A percentile compares a stretch with the other conserved stretches of the same genome.
phyloP scores from a whole-genome alignment of 2,797 vertebrate species.

The Lerista edwardsae region DNA sequence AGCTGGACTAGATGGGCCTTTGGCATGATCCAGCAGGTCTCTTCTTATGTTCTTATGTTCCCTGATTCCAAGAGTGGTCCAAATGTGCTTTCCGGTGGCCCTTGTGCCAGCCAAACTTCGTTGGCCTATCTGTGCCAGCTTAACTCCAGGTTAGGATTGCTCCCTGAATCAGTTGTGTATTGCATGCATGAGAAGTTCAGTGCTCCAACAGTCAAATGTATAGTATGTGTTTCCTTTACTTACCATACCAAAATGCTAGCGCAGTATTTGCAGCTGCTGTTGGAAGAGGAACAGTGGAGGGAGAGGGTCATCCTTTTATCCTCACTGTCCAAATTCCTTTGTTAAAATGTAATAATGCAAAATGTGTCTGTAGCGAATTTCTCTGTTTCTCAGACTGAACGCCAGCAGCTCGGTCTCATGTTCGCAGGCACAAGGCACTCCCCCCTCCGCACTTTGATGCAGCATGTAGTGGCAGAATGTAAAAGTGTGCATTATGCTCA shows the following conservation, averaged over 20 bases:
- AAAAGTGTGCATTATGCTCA: neutral
- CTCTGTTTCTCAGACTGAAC: neutral
- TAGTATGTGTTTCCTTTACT: neutral
- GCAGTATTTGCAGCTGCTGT: slow-evolving; percentile 25
- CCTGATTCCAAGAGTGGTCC: no score
- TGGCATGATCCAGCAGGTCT: no score
- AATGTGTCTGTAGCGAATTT: neutral
- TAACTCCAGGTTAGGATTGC: no score
- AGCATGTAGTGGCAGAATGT: slow-evolving; percentile 2
- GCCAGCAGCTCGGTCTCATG: slow-evolving; percentile 20
- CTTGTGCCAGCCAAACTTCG: no score
- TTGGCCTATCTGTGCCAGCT: no score
- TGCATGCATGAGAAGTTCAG: neutral
- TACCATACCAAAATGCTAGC: neutral
- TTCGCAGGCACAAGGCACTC: neutral
- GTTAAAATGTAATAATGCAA: slow-evolving; percentile 25
- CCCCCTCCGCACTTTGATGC: neutral
- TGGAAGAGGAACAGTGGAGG: neutral
- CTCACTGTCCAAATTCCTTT: slow-evolving; percentile 26
- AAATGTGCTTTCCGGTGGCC: no score
- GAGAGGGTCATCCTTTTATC: neutral
- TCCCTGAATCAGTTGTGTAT: no score
- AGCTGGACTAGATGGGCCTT: no score
- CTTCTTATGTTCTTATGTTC: no score
- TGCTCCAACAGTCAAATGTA: neutral